These are phyloP conservation scores for Darevskia mixta DNA, from an alignment of 2,797 vertebrate genomes.

Conservation along the genomic window DNA sequence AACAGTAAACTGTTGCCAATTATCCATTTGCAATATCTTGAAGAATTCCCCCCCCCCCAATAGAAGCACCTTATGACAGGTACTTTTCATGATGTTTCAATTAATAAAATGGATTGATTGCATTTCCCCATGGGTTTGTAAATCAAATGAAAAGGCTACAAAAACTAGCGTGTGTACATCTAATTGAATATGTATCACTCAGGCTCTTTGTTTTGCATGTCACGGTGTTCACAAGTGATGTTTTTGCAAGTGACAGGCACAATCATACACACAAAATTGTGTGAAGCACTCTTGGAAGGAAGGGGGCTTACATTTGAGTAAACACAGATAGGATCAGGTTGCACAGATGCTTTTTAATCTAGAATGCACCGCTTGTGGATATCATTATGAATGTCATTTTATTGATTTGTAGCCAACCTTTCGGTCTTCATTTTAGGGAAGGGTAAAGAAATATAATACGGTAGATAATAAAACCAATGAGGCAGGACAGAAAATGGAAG, in stretches of 20 bases:
- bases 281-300: neutral
- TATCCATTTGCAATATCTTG: too few species aligned
- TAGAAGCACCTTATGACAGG: too few species aligned
- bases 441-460: neutral
- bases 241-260: neutral
- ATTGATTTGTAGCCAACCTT: neutral
- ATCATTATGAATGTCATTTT: neutral
- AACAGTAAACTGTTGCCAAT: too few species aligned
- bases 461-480: neutral
- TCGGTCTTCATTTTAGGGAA: neutral
- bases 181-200: neutral
- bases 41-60: too few species aligned
- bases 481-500: neutral
- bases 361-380: neutral
- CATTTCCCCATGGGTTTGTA: neutral
- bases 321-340: neutral
- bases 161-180: neutral
- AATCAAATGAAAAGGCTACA: neutral
- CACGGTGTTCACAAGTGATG: neutral
- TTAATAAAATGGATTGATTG: neutral
- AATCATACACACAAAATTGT: neutral
- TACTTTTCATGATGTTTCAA: neutral
- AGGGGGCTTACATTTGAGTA: neutral
- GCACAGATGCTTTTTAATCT: neutral
- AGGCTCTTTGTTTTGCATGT: neutral